Evolutionary conservation across 2,888 invertebrate genomes (phyloP).

Genomic region (Spodoptera exigua): DNA sequence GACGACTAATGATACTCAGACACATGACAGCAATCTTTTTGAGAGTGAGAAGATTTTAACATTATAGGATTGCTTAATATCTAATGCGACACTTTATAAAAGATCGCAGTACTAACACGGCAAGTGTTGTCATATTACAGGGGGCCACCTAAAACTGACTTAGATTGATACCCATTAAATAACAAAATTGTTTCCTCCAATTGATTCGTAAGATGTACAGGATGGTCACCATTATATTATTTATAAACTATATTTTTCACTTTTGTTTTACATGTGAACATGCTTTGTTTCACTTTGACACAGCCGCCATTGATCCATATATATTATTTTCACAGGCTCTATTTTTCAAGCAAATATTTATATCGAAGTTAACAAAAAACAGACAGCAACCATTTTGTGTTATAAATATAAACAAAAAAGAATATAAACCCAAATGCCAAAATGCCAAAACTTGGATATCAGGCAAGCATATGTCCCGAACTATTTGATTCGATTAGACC

Average conservation of each 20-base stretch:
- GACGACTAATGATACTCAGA: too few relatives aligned
- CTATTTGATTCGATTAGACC: slow-evolving; percentile 60
- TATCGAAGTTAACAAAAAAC: too few relatives aligned
- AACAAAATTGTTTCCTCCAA: slow-evolving; percentile 56
- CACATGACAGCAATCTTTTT: too few relatives aligned
- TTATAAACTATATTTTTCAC: slow-evolving; percentile 42
- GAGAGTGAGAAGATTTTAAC: too few relatives aligned
- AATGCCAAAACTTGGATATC: slow-evolving; percentile 41
- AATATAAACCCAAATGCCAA: slow-evolving; percentile 20
- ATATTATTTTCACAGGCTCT: background rate
- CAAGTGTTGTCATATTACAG: slow-evolving; percentile 31
- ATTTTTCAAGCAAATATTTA: too few relatives aligned
- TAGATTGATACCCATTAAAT: slow-evolving; percentile 48
- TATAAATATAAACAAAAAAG: slow-evolving; percentile 16
- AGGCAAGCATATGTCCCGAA: slow-evolving; percentile 49
- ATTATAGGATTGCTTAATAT: too few relatives aligned
- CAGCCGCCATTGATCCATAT: background rate
- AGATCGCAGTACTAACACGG: slow-evolving; percentile 17
- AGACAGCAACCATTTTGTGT: slow-evolving; percentile 16
- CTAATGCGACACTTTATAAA: slow-evolving; percentile 8
- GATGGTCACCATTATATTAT: slow-evolving; percentile 48
- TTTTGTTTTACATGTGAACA: slow-evolving; percentile 36
- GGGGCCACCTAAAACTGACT: slow-evolving; percentile 29
- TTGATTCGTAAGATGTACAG: slow-evolving; percentile 52
- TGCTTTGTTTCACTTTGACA: background rate